phyloP scores from a whole-genome alignment of 2,888 invertebrate genomes.

The Mamestra brassicae region DNA sequence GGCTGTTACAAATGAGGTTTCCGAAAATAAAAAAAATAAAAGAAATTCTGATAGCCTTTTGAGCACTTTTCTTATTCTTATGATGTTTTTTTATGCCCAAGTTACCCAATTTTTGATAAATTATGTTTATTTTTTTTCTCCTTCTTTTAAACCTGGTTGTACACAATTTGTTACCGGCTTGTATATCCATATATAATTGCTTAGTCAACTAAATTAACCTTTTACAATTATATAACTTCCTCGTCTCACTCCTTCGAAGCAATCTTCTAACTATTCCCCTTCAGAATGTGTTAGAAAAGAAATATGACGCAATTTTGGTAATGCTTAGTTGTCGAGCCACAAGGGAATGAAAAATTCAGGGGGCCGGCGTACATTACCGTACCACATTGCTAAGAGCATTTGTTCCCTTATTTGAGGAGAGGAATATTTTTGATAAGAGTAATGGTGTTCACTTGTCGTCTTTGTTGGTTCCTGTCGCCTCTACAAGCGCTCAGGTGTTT shows the following conservation, averaged over 20 bases:
- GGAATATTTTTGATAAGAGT: constrained; percentile 82
- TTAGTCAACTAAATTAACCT: constrained; percentile 28
- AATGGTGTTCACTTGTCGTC: constrained; percentile 72
- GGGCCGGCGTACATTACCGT: constrained; percentile 87
- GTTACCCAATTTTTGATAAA: no score
- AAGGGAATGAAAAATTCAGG: constrained; percentile 91
- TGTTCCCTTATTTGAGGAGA: constrained; percentile 82
- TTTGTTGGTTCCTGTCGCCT: constrained; percentile 61
- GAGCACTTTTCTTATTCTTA: no score
- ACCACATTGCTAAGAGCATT: constrained; percentile 87
- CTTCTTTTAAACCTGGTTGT: no score
- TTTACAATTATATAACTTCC: constrained; percentile 68
- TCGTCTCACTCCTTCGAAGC: constrained; percentile 77
- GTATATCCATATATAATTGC: no score
- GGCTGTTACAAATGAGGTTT: no score
- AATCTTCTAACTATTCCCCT: constrained; percentile 86
- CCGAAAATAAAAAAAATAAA: no score
- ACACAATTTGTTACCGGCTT: no score
- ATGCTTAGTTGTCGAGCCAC: constrained; percentile 90
- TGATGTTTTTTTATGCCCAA: no score
- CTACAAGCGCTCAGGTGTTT: constrained; percentile 68
- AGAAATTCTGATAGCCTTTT: no score
- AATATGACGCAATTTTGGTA: constrained; percentile 91
- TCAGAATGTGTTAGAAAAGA: constrained; percentile 84
- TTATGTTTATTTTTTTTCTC: no score